A percentile compares a stretch with the other conserved stretches of the same genome.
Conservation (phyloP, 1,140 invertebrate species). For the Megathymus violae region DNA sequence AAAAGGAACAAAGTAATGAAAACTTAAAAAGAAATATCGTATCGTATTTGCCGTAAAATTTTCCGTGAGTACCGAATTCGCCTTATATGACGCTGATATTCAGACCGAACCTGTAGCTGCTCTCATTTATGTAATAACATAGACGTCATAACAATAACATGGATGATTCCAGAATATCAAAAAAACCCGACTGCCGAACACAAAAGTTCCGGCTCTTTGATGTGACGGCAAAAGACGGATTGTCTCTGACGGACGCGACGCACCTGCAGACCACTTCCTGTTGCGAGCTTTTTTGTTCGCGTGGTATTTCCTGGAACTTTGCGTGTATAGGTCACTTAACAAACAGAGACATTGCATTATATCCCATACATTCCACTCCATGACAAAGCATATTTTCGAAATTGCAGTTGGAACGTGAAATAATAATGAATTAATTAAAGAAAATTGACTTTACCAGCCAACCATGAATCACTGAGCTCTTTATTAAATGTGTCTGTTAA, state of each 20-base stretch:
- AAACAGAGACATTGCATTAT: neutral
- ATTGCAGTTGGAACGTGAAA: no score
- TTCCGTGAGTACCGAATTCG: no score
- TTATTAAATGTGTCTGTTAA: no score
- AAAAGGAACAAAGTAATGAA: no score
- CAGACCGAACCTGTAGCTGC: no score
- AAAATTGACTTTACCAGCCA: no score
- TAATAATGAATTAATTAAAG: no score
- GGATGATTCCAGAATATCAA: neutral
- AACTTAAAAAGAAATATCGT: no score
- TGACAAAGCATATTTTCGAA: neutral
- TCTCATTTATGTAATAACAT: no score
- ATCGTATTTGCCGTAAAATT: no score
- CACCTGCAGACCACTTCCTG: constrained; percentile 25
- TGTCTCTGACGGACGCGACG: constrained; percentile 19
- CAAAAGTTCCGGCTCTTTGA: constrained; percentile 15
- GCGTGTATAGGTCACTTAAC: neutral
- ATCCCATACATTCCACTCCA: neutral
- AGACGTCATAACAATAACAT: neutral
- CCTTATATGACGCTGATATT: no score
- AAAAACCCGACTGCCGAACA: constrained; percentile 10
- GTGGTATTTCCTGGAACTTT: constrained; percentile 29
- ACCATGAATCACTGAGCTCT: no score
- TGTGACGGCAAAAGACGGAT: constrained; percentile 15
- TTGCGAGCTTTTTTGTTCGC: constrained; percentile 21